Conservation (phyloP, 2,888 invertebrate genomes). For the Coleophora deauratella region DNA sequence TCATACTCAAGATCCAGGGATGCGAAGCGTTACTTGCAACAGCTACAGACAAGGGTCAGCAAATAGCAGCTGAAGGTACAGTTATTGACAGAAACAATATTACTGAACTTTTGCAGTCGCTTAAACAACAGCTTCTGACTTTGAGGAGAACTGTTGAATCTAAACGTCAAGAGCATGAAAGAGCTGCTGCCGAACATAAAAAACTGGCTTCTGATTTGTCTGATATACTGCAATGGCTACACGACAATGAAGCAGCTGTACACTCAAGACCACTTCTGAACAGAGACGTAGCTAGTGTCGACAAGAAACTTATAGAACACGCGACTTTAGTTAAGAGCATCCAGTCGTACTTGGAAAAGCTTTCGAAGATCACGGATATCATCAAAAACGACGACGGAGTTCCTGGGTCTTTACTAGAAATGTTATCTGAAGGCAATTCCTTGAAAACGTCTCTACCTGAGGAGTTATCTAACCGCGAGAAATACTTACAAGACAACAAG, state of each 20-base stretch:
- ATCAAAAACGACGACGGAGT: slow-evolving; percentile 84
- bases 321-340: slow-evolving; percentile 79
- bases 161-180: slow-evolving; percentile 90
- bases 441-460: slow-evolving; percentile 84
- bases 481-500: slow-evolving; percentile 86
- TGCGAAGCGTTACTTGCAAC: slow-evolving; percentile 90
- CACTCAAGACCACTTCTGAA: slow-evolving; percentile 88
- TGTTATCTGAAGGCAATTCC: slow-evolving; percentile 88
- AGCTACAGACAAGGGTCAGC: slow-evolving; percentile 93
- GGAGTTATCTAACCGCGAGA: slow-evolving; percentile 86
- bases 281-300: slow-evolving; percentile 85
- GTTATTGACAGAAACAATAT: slow-evolving; percentile 90
- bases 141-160: slow-evolving; percentile 88
- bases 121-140: slow-evolving; percentile 88
- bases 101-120: slow-evolving; percentile 88
- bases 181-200: slow-evolving; percentile 89
- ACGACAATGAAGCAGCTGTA: slow-evolving; percentile 85
- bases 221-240: slow-evolving; percentile 87
- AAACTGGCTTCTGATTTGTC: slow-evolving; percentile 89
- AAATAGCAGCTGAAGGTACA: slow-evolving; percentile 92
- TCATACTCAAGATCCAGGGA: slow-evolving; percentile 90
- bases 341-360: slow-evolving; percentile 79
- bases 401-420: slow-evolving; percentile 86
- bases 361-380: slow-evolving; percentile 80
- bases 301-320: slow-evolving; percentile 86